Conservation (phyloP, 1,140 invertebrate species). For the Anastrepha obliqua region DNA sequence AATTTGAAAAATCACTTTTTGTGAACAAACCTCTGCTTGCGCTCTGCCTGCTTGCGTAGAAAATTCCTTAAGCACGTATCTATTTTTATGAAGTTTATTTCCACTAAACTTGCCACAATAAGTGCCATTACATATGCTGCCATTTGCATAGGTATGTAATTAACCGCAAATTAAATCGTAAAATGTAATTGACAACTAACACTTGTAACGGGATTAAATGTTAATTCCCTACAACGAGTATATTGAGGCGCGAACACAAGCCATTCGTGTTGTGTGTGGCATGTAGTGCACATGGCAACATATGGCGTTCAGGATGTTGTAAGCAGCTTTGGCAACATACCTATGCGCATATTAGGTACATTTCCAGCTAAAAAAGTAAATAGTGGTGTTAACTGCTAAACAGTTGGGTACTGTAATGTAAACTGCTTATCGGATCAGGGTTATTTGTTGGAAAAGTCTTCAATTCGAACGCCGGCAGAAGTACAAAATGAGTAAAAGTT, state of each 20-base stretch:
- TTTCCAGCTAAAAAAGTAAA: constrained; percentile 12
- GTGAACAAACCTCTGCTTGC: too few relatives aligned
- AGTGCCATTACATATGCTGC: neutral
- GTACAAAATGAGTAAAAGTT: too few relatives aligned
- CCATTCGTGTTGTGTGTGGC: neutral
- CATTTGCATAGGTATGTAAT: constrained; percentile 28
- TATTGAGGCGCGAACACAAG: constrained; percentile 39
- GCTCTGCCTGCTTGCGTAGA: too few relatives aligned
- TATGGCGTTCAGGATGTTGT: constrained; percentile 27
- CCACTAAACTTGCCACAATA: too few relatives aligned
- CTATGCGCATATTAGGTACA: neutral
- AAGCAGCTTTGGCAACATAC: neutral
- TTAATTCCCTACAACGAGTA: constrained; percentile 15
- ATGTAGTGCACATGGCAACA: neutral
- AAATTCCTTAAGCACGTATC: too few relatives aligned
- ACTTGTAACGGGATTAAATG: constrained; percentile 41
- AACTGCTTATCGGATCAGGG: too few relatives aligned
- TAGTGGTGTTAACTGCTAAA: neutral
- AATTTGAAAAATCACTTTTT: too few relatives aligned
- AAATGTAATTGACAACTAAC: constrained; percentile 47
- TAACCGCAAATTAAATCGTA: constrained; percentile 39
- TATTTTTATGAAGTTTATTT: too few relatives aligned
- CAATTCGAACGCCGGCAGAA: too few relatives aligned
- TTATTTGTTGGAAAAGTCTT: too few relatives aligned
- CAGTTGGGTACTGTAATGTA: too few relatives aligned